Conservation (phyloP, 1,140 invertebrate genomes). For the Macrocentrus cingulum region DNA sequence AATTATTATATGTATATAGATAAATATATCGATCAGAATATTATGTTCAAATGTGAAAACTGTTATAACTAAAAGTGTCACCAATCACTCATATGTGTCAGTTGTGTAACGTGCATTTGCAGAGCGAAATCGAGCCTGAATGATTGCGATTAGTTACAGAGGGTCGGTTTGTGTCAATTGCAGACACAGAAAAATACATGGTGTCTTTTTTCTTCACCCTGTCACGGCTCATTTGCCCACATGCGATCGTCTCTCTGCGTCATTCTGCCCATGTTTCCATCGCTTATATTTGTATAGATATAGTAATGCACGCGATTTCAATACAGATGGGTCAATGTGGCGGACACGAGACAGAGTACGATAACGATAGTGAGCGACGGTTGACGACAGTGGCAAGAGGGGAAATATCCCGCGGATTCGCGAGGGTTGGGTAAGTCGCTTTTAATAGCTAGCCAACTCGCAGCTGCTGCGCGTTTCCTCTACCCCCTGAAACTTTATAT, state of each 20-base stretch:
- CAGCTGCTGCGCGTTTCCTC: slow-evolving; percentile 29
- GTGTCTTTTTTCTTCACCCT: slow-evolving; percentile 4
- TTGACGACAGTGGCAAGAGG: slow-evolving; percentile 22
- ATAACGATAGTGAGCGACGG: slow-evolving; percentile 4
- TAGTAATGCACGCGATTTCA: too few relatives aligned
- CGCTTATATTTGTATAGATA: slow-evolving; percentile 6
- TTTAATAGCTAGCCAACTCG: slow-evolving; percentile 34
- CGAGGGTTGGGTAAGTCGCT: slow-evolving; percentile 31
- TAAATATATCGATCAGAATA: too few relatives aligned
- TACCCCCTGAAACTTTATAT: slow-evolving; percentile 3
- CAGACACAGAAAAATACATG: not conserved
- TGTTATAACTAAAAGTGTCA: too few relatives aligned
- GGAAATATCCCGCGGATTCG: slow-evolving; percentile 20
- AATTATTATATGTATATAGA: too few relatives aligned
- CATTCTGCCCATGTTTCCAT: too few relatives aligned
- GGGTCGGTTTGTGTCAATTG: slow-evolving; percentile 14
- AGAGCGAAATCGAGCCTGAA: too few relatives aligned
- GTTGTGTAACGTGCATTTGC: not conserved
- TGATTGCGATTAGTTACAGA: slow-evolving; percentile 14
- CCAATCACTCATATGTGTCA: not conserved
- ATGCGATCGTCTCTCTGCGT: too few relatives aligned
- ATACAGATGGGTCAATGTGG: not conserved
- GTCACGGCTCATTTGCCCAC: not conserved
- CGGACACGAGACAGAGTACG: not conserved
- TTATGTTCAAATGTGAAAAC: too few relatives aligned